phyloP scores from a whole-genome alignment of 2,888 invertebrate genomes.

The Syrphus vitripennis region DNA sequence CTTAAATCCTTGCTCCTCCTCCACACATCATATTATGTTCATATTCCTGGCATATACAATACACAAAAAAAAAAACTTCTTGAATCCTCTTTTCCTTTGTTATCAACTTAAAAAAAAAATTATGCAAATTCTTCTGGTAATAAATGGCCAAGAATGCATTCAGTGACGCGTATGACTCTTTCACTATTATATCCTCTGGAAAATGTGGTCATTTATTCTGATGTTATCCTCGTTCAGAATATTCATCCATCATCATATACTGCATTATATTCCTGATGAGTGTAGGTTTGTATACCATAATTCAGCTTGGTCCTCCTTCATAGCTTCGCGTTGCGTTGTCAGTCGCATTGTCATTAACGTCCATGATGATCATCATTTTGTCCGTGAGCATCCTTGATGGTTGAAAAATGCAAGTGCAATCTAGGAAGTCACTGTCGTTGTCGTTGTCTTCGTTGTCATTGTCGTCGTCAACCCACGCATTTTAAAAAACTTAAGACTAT shows the following conservation, averaged over 20 bases:
- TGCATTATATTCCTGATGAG: not conserved
- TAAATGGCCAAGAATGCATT: constrained; percentile 65
- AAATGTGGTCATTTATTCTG: constrained; percentile 67
- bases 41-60: no score
- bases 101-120: constrained; percentile 15
- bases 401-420: constrained; percentile 14
- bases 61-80: not conserved
- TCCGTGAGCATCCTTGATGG: not conserved
- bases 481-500: not conserved
- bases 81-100: not conserved
- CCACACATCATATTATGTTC: not conserved
- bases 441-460: no score
- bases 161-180: constrained; percentile 40
- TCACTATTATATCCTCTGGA: constrained; percentile 1
- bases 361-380: constrained; percentile 58
- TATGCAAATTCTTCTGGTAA: constrained; percentile 59
- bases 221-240: constrained; percentile 58
- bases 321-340: not conserved
- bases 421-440: constrained; percentile 6
- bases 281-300: not conserved
- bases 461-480: constrained; percentile 46
- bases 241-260: constrained; percentile 53
- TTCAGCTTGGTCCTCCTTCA: constrained; percentile 12
- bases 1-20: not conserved
- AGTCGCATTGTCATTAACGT: constrained; percentile 59